These are phyloP conservation scores for Conus betulinus DNA, from an alignment of 1,140 invertebrate genomes.

Conservation along the genomic window DNA sequence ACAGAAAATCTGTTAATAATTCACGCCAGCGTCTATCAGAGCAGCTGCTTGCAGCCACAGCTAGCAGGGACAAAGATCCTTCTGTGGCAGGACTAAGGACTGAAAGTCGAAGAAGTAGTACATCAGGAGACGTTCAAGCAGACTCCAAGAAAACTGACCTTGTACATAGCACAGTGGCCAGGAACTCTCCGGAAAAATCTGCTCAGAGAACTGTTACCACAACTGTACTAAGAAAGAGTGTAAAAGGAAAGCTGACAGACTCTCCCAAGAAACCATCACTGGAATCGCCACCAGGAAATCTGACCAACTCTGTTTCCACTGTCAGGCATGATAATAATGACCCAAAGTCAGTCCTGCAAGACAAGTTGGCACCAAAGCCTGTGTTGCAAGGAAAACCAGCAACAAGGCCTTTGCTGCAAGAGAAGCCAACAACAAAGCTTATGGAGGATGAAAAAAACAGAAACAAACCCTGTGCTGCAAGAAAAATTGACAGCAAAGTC, in stretches of 20 bases:
- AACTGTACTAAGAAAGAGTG: background rate
- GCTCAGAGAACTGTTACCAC: background rate
- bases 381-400: background rate
- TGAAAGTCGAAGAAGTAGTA: background rate
- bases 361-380: background rate
- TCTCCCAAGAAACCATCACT: background rate
- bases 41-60: background rate
- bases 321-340: background rate
- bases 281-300: background rate
- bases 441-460: too few species aligned
- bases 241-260: background rate
- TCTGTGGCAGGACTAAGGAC: background rate
- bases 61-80: background rate
- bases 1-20: slow-evolving; percentile 13
- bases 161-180: background rate
- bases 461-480: too few species aligned
- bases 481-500: background rate
- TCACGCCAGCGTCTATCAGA: slow-evolving; percentile 18
- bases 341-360: background rate
- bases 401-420: background rate
- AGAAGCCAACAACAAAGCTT: too few species aligned
- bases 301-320: background rate
- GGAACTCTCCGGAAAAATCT: background rate
- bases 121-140: background rate
- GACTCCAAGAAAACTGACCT: background rate